Evolutionary conservation across 2,888 invertebrate genomes (phyloP), one percentile per base, ranked within the genome.

Genomic region (Oscheius onirici): DNA sequence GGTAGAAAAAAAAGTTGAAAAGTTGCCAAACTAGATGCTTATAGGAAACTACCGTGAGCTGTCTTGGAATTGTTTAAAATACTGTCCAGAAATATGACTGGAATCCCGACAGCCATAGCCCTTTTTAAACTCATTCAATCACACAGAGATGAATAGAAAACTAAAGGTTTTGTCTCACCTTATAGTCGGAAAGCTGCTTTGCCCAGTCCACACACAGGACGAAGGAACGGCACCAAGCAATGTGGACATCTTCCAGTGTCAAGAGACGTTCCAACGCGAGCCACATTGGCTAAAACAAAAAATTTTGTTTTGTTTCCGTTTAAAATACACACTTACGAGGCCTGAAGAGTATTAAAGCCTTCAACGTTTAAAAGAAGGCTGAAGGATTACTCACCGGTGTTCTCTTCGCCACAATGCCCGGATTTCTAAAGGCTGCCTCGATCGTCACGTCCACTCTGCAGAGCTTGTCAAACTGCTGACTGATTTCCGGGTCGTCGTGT

Each of bases 211-310:
- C 77, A 43, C 80, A 79, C 8, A 83, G 63, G 0, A 83, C 83
- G 58, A 83, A 83, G 1, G 83, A 83, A 40, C 83, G 69, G 54
- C 83, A 83, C 83, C 83, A 83, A 11, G 81, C 80, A 40, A 83
- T 80, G 55, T 83, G 83, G 20, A 83, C 83, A 55, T 83, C 83
- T 69, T 83, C 83, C n/a, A 83, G 75, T 5, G 78, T 80, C 2
- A 79, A 75, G 40, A 81, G 46, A 26, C 83, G 72, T 67, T 83
- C 81, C 3, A 80, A 58, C 5, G 80, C 79, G n/a, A 75, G 57
- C 83, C 83, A 83, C 15, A 77, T 76, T 20, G 82, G 82, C 80
- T 82, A 69, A 70, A 81, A 1, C 46, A 20, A 3, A 46, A 43
- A 43, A 43, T 11, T 43, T 43, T 43, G 13, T 55, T 20, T 22